Base-by-base conservation (phyloP, 2,797 vertebrate genomes). In the Miichthys miiuy region DNA sequence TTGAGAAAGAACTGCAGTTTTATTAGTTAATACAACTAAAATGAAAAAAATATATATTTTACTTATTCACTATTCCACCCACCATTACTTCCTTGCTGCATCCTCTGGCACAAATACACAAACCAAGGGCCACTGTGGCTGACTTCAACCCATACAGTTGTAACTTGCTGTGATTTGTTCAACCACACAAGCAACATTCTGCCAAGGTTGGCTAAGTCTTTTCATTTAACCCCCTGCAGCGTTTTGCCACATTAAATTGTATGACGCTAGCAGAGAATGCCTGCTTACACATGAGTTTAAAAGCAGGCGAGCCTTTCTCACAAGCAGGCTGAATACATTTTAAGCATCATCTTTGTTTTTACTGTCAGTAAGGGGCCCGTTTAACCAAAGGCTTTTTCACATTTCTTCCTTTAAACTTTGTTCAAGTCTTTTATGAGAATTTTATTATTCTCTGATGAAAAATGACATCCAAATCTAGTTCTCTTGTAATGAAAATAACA, bases 151-250 rank as follows among this genome's bases (percentile, higher is more conserved):
- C 42, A 62, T 61, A 66, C 6, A 52, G 58, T 64, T 82, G 63
- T 58, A 66, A 63, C 65, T 62, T 81, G 46, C 63, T 63, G 16
- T 63, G 72, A 55, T 86, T 84, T 71, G 55, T 79, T 78, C 70
- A 70, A 47, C 34, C 46, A 61, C 63, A 84, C 47, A 76, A 73
- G 60, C 64, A 71, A 63, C 61, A 42, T 70, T 80, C n/a, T 80
- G 73, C 67, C 60, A 80, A 77, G 20, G 60, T 56, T 77, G 74
- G 46, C 62, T 75, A 72, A 73, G 14, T 79, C 62, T 76, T 80
- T 84, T 83, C 52, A 75, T 69, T 80, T 75, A 54, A 75, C n/a
- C 76, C 13, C 83, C 81, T 72, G 68, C 58, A 69, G 84, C 63
- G 16, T 73, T 80, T 76, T 62, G 48, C 61, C 58, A 80, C 42